Evolutionary conservation across 2,888 invertebrate species (phyloP).

Genomic region (Patella depressa): DNA sequence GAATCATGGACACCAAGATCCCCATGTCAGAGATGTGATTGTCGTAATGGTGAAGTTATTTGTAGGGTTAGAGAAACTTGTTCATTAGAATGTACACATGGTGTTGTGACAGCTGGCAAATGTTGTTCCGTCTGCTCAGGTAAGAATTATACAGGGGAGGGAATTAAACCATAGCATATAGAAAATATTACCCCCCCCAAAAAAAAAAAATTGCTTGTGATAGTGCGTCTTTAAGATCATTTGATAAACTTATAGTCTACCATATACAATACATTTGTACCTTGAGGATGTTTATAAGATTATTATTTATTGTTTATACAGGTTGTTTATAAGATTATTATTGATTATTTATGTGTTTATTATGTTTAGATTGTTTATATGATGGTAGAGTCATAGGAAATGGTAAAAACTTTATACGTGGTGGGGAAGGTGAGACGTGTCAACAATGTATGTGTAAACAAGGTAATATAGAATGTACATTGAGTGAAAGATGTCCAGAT

Average conservation of each 20-base stretch:
- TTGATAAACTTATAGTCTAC: no score
- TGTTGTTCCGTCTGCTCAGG: conserved; percentile 65
- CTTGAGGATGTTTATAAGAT: neutral
- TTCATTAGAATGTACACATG: conserved; percentile 56
- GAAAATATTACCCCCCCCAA: neutral
- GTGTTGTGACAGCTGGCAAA: conserved; percentile 47
- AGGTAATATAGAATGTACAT: conserved; percentile 59
- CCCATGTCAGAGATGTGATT: conserved; percentile 59
- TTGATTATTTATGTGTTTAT: neutral
- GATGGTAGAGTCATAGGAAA: conserved; percentile 51
- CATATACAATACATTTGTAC: no score
- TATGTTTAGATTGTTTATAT: conserved; percentile 57
- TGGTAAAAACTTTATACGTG: conserved; percentile 47
- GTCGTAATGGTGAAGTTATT: conserved; percentile 50
- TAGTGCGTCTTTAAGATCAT: neutral
- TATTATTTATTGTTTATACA: neutral
- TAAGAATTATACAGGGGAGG: conserved; percentile 26
- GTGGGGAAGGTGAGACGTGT: conserved; percentile 51
- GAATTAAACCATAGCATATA: neutral
- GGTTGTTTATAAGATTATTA: neutral
- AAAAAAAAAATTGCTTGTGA: neutral
- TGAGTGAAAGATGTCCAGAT: conserved; percentile 49
- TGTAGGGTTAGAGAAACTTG: conserved; percentile 51
- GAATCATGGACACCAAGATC: conserved; percentile 54
- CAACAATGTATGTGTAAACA: conserved; percentile 58